Conservation (phyloP, 2,113 vertebrate species). For the Hepsetus odoe region DNA sequence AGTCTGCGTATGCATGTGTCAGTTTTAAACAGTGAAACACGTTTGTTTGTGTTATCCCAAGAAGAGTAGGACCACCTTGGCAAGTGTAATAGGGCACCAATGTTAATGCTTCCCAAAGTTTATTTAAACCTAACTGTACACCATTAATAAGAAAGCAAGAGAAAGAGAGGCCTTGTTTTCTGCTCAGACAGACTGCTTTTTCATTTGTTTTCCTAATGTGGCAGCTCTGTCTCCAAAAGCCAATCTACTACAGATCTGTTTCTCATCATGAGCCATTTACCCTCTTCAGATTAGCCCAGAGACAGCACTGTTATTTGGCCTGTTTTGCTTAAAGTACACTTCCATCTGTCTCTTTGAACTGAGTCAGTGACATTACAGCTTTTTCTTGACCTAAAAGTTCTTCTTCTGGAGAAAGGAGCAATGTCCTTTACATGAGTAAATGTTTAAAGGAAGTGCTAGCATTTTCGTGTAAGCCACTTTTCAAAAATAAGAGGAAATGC, state of each 20-base stretch:
- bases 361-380: neutral
- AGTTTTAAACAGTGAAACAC: conserved; percentile 1
- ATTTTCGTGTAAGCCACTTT: too few relatives aligned
- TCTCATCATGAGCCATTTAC: conserved; percentile 37
- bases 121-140: conserved; percentile 8
- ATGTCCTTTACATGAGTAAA: too few relatives aligned
- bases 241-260: conserved; percentile 27
- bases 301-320: neutral
- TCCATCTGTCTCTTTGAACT: neutral
- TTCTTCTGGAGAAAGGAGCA: neutral
- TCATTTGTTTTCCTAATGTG: conserved; percentile 40
- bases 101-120: conserved; percentile 30
- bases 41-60: conserved; percentile 36
- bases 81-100: neutral
- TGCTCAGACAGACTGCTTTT: conserved; percentile 54
- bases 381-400: neutral
- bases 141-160: conserved; percentile 6
- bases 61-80: conserved; percentile 37
- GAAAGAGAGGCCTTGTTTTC: conserved; percentile 58
- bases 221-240: conserved; percentile 27
- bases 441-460: too few relatives aligned
- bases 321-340: neutral
- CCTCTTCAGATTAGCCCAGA: conserved; percentile 17
- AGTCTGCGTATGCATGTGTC: neutral
- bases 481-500: too few relatives aligned